Base-by-base conservation (phyloP, 1,140 invertebrate genomes). In the Phocides pigmalion region DNA sequence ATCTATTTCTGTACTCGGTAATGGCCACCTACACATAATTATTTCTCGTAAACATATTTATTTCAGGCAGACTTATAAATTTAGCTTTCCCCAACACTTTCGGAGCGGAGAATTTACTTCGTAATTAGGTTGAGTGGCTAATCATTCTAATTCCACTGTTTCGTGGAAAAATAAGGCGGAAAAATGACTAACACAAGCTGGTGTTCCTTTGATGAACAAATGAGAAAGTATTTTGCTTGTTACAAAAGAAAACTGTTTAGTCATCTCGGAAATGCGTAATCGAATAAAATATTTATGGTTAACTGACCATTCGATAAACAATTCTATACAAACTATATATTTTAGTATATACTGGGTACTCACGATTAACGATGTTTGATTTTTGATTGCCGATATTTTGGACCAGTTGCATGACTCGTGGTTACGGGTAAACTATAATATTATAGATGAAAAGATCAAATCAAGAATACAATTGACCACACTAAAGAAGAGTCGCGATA, bases 121-220 rank as follows among this genome's bases (percentile, higher is more conserved):
- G 16, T 42, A 42, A 42, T 42, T 42, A 42, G 41, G 47, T 28
- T 50, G 25, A 50, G 47, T 50, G 47, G 47, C 22, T 50, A 32
- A 50, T 50, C 47, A 50, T 50, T 28, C 46, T 49, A 15, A 49
- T 49, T 50, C 14, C 47, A 11, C n/a, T 50, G 47, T 32, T 50
- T 50, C 47, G 46, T 12, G 47, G 8, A 5, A 28, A 49, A 50
- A 19, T 32, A 28, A 32, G 47, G 4, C 47, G 25, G 47, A 50
- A 50, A 49, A 50, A 50, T 50, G 20, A 32, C 19, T 50, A 11
- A 15, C 1, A 25, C 2, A 8, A 28, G 22, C 47, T 25, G 47
- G 28, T 50, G 12, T 32, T 16, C 47, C 0, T 25, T 50, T 50
- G 47, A 49, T 14, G 12, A 46, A 46, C 42, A 16, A 9, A 25